A percentile compares a stretch with the other conserved stretches of the same genome.
phyloP scores from a whole-genome alignment of 2,888 invertebrate species.

The Onthophagus sagittarius region DNA sequence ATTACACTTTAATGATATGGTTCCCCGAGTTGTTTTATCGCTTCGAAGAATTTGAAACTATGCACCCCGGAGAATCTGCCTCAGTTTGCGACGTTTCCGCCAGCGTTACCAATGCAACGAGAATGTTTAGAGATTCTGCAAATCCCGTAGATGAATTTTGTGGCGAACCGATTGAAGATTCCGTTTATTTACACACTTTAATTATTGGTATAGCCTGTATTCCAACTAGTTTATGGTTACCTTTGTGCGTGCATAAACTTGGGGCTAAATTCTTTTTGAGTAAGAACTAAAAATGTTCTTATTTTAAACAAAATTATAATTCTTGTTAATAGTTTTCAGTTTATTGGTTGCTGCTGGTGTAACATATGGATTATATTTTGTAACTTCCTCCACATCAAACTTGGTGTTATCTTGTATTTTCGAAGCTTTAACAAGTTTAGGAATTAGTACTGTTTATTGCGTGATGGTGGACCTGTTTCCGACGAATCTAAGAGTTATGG shows the following conservation, averaged over 20 bases:
- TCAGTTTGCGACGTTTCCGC: constrained; percentile 76
- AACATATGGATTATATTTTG: constrained; percentile 72
- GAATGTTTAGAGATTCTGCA: constrained; percentile 18
- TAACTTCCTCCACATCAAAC: constrained; percentile 66
- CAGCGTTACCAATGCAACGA: constrained; percentile 50
- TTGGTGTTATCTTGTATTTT: constrained; percentile 73
- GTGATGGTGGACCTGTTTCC: constrained; percentile 79
- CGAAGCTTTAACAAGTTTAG: constrained; percentile 74
- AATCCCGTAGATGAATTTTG: constrained; percentile 53
- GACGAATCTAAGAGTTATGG: constrained; percentile 79
- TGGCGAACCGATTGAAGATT: constrained; percentile 54
- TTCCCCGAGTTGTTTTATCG: constrained; percentile 85
- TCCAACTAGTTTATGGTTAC: constrained; percentile 75
- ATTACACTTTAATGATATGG: constrained; percentile 90
- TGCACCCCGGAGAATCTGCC: constrained; percentile 63
- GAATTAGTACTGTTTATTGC: constrained; percentile 76
- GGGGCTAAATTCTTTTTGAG: constrained; percentile 80
- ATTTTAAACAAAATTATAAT: not conserved
- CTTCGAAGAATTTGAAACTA: constrained; percentile 69
- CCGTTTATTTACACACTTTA: constrained; percentile 72
- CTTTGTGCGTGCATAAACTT: constrained; percentile 72
- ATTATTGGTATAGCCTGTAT: constrained; percentile 78
- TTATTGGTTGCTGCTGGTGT: constrained; percentile 68
- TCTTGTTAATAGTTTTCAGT: constrained; percentile 57
- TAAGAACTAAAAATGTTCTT: constrained; percentile 45